Percentiles rank a stretch among this genome's conserved stretches.
phyloP scores from a whole-genome alignment of 2,888 invertebrate genomes.

The Macrophya alboannulata region DNA sequence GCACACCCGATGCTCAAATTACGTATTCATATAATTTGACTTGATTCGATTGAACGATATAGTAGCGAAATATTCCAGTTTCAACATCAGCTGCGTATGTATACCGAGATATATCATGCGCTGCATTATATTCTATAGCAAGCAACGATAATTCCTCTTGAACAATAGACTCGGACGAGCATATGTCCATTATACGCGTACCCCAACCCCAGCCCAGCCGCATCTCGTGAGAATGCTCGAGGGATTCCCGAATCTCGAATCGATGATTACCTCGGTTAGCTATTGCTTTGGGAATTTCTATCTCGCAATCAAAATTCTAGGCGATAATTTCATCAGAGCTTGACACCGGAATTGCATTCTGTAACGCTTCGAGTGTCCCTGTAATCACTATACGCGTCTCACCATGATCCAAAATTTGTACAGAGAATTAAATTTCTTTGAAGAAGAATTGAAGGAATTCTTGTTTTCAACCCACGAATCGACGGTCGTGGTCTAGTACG shows the following conservation, averaged over 20 bases:
- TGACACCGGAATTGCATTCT: background rate
- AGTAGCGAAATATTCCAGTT: background rate
- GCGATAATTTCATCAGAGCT: constrained; percentile 5
- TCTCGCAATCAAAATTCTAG: constrained; percentile 8
- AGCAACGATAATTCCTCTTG: constrained; percentile 7
- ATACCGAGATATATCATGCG: background rate
- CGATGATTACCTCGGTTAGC: constrained; percentile 40
- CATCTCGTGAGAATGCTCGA: constrained; percentile 24
- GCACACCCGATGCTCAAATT: constrained; percentile 2
- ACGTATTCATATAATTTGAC: constrained; percentile 16
- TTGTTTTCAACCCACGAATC: background rate
- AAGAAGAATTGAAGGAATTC: background rate
- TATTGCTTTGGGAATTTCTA: background rate
- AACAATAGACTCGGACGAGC: constrained; percentile 40
- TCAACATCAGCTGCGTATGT: background rate
- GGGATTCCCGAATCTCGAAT: constrained; percentile 30
- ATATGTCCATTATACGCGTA: constrained; percentile 17
- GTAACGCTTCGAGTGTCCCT: background rate
- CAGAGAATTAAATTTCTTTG: background rate
- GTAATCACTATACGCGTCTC: background rate
- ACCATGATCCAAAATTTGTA: background rate
- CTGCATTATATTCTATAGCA: background rate
- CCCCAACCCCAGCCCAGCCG: background rate
- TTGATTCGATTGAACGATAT: constrained; percentile 12
- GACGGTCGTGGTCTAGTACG: background rate